These are phyloP conservation scores for Mastigias papua DNA, from an alignment of 30 jellyfish, hydroid and myxozoan genomes.

Conservation along the genomic window DNA sequence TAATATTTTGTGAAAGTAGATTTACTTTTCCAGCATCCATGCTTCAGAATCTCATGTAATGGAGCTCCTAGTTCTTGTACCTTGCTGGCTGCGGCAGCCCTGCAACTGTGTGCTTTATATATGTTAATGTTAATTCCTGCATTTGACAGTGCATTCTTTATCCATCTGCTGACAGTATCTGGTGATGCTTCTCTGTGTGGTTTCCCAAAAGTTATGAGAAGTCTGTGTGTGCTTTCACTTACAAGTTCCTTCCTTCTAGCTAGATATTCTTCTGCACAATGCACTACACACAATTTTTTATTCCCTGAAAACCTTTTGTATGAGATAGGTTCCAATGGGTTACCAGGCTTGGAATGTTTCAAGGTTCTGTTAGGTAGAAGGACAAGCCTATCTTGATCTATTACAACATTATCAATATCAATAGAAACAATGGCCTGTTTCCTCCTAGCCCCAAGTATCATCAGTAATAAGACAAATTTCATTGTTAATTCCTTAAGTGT, in stretches of 20 bases:
- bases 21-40: conserved; percentile 17
- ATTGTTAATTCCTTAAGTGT: conserved; percentile 41
- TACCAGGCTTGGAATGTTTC: conserved; percentile 44
- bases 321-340: conserved; percentile 25
- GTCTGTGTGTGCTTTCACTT: conserved; percentile 6
- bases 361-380: conserved; percentile 25
- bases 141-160: conserved; percentile 14
- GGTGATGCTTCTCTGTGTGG: conserved; percentile 46
- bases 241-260: conserved; percentile 26
- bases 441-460: conserved; percentile 56
- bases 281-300: conserved; percentile 31
- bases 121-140: conserved; percentile 37
- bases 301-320: conserved; percentile 21
- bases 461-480: conserved; percentile 39
- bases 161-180: conserved; percentile 55
- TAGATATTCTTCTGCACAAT: conserved; percentile 11
- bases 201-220: conserved; percentile 41
- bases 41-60: conserved; percentile 14
- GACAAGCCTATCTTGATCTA: conserved; percentile 23
- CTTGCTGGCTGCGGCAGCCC: conserved; percentile 56
- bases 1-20: conserved; percentile 29
- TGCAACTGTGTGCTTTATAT: conserved; percentile 55
- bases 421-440: conserved; percentile 30
- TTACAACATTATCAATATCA: conserved; percentile 12
- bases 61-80: conserved; percentile 28